Evolutionary conservation across 2,797 vertebrate species (phyloP).

Genomic region (Sebastes nivosus): DNA sequence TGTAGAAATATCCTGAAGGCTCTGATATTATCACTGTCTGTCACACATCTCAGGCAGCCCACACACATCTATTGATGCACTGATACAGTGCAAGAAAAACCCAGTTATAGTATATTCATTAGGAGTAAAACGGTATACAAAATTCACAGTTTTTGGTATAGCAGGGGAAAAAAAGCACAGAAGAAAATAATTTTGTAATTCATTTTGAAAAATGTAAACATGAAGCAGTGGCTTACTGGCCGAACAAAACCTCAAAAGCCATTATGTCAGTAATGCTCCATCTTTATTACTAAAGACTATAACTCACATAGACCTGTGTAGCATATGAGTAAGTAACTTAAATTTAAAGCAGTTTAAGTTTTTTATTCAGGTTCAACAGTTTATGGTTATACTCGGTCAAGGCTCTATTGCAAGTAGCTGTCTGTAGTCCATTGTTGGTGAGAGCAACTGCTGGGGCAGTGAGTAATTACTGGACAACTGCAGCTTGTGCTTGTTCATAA

Average conservation of each 20-base stretch:
- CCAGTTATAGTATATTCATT: not conserved
- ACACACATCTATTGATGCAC: not conserved
- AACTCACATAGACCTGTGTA: too few relatives aligned
- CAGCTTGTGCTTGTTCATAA: not conserved
- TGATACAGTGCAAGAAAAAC: not conserved
- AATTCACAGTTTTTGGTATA: not conserved
- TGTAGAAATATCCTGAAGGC: not conserved
- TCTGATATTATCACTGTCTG: not conserved
- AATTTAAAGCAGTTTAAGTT: not conserved
- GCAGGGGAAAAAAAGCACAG: not conserved
- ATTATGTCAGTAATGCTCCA: not conserved
- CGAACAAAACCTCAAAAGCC: not conserved
- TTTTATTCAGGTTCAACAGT: not conserved
- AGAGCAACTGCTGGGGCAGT: not conserved
- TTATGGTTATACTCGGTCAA: not conserved
- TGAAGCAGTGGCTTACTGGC: not conserved
- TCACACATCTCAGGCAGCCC: not conserved
- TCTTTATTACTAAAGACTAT: not conserved
- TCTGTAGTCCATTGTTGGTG: not conserved
- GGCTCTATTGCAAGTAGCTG: not conserved
- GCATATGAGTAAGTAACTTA: too few relatives aligned
- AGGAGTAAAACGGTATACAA: not conserved
- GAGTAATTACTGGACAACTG: not conserved
- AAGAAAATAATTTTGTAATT: not conserved
- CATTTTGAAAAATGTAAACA: not conserved